Evolutionary conservation across 1,140 invertebrate genomes (phyloP).

Genomic region (Belonocnema kinseyi): DNA sequence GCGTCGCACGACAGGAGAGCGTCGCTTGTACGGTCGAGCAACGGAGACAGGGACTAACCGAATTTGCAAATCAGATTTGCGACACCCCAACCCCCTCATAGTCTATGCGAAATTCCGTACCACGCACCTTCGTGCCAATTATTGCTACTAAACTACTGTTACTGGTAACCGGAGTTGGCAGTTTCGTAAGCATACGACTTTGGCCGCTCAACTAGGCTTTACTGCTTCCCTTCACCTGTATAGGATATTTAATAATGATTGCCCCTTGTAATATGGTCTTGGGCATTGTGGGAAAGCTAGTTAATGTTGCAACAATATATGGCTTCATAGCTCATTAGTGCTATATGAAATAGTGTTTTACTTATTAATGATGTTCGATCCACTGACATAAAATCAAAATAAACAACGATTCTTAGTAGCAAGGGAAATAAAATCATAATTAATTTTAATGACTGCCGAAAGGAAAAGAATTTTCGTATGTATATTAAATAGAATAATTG

Average conservation of each 20-base stretch:
- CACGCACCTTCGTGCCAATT: conserved; percentile 66
- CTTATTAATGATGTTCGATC: too few species aligned
- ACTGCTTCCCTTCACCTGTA: neutral
- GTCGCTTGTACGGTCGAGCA: conserved; percentile 49
- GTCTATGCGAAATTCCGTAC: conserved; percentile 61
- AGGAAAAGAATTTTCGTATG: too few species aligned
- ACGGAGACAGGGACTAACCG: conserved; percentile 61
- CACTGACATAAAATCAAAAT: too few species aligned
- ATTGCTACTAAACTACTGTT: conserved; percentile 58
- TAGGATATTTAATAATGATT: neutral
- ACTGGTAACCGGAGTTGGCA: conserved; percentile 56
- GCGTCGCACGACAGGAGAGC: conserved; percentile 51
- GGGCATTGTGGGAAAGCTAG: too few species aligned
- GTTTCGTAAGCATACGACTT: conserved; percentile 44
- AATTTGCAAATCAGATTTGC: conserved; percentile 74
- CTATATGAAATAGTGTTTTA: too few species aligned
- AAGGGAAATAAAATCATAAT: too few species aligned
- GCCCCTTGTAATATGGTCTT: neutral
- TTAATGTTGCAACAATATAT: too few species aligned
- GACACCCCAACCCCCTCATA: conserved; percentile 30
- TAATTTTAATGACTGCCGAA: too few species aligned
- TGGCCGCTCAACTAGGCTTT: conserved; percentile 4
- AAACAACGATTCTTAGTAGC: too few species aligned
- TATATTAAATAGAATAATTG: too few species aligned
- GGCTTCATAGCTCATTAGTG: too few species aligned